Base-by-base conservation (phyloP, 2,113 vertebrate species). In the Piliocolobus tephrosceles region DNA sequence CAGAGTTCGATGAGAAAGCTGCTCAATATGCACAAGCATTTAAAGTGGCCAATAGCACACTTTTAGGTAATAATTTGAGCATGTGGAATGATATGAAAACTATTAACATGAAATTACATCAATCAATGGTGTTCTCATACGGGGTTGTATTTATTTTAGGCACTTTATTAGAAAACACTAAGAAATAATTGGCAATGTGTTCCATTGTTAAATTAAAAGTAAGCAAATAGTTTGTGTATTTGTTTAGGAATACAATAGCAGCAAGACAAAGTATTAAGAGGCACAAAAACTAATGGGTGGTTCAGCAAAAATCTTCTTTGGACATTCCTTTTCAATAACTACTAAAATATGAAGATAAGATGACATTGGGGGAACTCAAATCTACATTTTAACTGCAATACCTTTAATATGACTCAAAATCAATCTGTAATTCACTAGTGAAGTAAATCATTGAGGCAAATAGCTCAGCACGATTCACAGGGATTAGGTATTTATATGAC, bases 1-100 rank as follows among this genome's bases (percentile, higher is more conserved):
- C 79, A 94, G 83, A 93, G 94, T 64, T 97, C 91, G 91, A 58
- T 93, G 96, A 91, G 85, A 94, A 97, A 93, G 66, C 68, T 93
- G 61, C 50, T 91, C 86, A 66, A 30, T 80, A 43, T 83, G 38
- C 73, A 87, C 95, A 88, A 96, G 40, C 86, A 88, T 94, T 91
- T 85, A 94, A 95, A 95, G 43, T 88, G 94, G 80, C 88, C 95
- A 96, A 79, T 70, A 82, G 92, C 87, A 95, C 8, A 66, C 79
- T 91, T 79, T 73, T 40, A 90, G 47, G 66, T 89, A 96, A 94
- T 96, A 94, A 94, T 91, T 84, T 90, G 68, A 93, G 61, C 22
- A 72, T 76, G 47, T 75, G 66, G 38, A 97, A 96, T 96, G 86
- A 91, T 93, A 89, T 58, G 57, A 97, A 97, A 96, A 96, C 20